Evolutionary conservation across 2,797 vertebrate genomes (phyloP), one percentile per base, ranked within the genome.

Genomic region (Enteromius mattozi): DNA sequence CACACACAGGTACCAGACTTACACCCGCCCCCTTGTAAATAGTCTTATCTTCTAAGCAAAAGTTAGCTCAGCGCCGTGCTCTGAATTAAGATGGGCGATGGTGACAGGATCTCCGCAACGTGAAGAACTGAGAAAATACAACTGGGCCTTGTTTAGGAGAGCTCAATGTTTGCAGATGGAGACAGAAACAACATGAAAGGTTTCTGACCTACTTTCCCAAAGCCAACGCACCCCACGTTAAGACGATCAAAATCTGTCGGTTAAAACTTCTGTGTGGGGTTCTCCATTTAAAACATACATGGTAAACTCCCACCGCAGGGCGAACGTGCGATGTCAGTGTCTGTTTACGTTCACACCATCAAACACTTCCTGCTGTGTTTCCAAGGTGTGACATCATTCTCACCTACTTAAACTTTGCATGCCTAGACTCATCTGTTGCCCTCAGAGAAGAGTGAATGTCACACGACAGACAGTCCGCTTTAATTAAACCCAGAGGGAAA

Each of bases 401-500:
- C 47, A 82, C 82, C 85, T 89, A 90, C 87, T 92, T 88, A 91
- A 82, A 66, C 85, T 90, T 83, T 89, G 92, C 91, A 91, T 92
- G 91, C 84, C 59, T 83, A 85, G 66, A 82, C 86, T 90, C 88
- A 86, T 81, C 79, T 59, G 85, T 89, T 89, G 85, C 89, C 85
- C 82, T 86, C 66, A 27, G 76, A 92, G 90, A 65, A 82, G 86
- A 90, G 87, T 89, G 92, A 94, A 93, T 91, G 91, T 88, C 89
- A 40, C 83, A 65, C 72, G 56, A 87, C 81, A 89, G 87, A 90
- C 91, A 90, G 89, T 88, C 87, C 83, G 87, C 90, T 95, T 94
- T 95, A 95, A 95, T 96, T 95, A 94, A 93, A 93, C 92, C 93
- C 92, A 78, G 87, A 91, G 93, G 94, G 92, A 91, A 91, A 93